These are phyloP conservation scores for Garra rufa DNA, from an alignment of 2,113 vertebrate species.

Conservation along the genomic window DNA sequence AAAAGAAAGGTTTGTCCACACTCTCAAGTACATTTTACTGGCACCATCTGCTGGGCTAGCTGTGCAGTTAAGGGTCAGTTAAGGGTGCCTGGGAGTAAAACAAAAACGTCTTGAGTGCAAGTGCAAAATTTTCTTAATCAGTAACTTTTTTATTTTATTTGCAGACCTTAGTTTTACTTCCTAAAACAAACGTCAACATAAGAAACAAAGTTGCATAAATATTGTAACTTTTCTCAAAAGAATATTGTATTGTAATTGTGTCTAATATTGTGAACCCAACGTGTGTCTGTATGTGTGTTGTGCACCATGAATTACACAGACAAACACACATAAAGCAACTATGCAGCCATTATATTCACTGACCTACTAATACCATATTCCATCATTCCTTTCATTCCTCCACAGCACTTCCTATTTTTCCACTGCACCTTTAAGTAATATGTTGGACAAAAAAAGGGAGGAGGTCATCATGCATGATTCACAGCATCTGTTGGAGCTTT, in stretches of 20 bases:
- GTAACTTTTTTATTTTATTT: not conserved
- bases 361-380: not conserved
- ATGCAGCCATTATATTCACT: not conserved
- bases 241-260: not conserved
- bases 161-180: too few relatives aligned
- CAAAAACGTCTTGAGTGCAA: not conserved
- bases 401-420: not conserved
- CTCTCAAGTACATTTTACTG: not conserved
- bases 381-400: conserved; percentile 2
- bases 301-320: not conserved
- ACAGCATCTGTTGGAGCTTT: not conserved
- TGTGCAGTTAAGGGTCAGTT: not conserved
- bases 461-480: conserved; percentile 24
- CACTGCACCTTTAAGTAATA: not conserved
- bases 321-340: not conserved
- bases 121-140: not conserved
- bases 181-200: not conserved
- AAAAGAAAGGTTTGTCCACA: not conserved
- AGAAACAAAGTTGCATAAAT: not conserved
- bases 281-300: not conserved
- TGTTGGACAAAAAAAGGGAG: conserved; percentile 14
- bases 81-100: not conserved
- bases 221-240: not conserved
- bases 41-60: conserved; percentile 23
- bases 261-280: not conserved